phyloP scores from a whole-genome alignment of 2,113 vertebrate species.

The Daubentonia madagascariensis region DNA sequence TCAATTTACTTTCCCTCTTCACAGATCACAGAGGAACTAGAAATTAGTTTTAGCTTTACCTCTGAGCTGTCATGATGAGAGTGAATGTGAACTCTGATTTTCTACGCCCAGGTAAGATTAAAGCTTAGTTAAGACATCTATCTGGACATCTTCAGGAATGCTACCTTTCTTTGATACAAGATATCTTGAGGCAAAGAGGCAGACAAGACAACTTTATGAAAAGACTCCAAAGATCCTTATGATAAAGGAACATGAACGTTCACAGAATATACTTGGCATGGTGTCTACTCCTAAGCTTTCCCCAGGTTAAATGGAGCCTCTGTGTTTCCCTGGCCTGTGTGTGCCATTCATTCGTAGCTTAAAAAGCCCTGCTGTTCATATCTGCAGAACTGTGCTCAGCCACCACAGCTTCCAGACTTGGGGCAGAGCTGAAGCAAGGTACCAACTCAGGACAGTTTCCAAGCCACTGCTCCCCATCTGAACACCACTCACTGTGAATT shows the following conservation, averaged over 20 bases:
- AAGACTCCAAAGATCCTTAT: slow-evolving; percentile 16
- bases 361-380: neutral
- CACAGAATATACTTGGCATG: neutral
- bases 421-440: neutral
- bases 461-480: neutral
- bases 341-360: neutral
- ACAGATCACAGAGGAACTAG: slow-evolving; percentile 3
- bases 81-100: neutral
- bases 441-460: neutral
- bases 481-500: neutral
- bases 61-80: neutral
- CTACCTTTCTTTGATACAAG: neutral
- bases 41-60: neutral
- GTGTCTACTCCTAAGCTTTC: neutral
- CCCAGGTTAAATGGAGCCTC: neutral
- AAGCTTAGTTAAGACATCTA: neutral
- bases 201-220: neutral
- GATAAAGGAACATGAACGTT: neutral
- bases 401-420: neutral
- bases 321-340: neutral
- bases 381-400: neutral
- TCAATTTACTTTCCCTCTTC: neutral
- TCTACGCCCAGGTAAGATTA: neutral
- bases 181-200: neutral
- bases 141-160: neutral